Percentiles rank a stretch among this genome's conserved stretches.
Conservation (phyloP, 2,797 vertebrate species). For the Limnodromus scolopaceus region DNA sequence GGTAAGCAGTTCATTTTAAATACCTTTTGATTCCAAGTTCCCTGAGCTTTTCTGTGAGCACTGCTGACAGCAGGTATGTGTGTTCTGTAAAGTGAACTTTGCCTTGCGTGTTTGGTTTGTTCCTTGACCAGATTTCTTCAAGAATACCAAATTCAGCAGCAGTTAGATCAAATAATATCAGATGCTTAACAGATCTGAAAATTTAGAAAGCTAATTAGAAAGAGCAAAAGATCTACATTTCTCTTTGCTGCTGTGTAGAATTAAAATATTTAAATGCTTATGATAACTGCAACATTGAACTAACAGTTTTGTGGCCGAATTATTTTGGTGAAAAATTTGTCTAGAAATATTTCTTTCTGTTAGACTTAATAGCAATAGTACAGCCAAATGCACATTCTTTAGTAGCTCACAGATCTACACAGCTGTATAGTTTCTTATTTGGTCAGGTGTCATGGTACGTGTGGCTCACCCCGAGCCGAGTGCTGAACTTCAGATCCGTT, state of each 20-base stretch:
- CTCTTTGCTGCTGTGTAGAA: background rate
- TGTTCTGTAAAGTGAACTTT: background rate
- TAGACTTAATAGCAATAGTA: background rate
- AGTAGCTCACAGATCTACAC: background rate
- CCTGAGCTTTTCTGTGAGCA: rapidly evolving
- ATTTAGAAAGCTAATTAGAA: background rate
- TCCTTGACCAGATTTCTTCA: background rate
- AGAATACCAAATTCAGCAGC: background rate
- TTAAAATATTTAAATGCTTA: background rate
- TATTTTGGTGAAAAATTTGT: background rate
- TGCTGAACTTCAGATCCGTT: background rate
- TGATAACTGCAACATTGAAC: background rate
- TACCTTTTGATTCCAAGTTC: background rate
- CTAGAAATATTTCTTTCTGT: background rate
- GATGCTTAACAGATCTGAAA: background rate
- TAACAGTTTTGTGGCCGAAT: background rate
- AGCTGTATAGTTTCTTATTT: background rate
- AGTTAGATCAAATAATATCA: background rate
- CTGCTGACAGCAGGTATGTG: background rate
- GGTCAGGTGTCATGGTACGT: background rate
- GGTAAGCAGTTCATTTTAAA: background rate
- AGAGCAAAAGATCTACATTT: background rate
- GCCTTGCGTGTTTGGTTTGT: background rate
- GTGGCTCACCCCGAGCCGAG: background rate
- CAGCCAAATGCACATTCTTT: background rate